These are phyloP conservation scores for Hippocampus mohnikei DNA, from an alignment of 2,113 vertebrate species.

Conservation along the genomic window DNA sequence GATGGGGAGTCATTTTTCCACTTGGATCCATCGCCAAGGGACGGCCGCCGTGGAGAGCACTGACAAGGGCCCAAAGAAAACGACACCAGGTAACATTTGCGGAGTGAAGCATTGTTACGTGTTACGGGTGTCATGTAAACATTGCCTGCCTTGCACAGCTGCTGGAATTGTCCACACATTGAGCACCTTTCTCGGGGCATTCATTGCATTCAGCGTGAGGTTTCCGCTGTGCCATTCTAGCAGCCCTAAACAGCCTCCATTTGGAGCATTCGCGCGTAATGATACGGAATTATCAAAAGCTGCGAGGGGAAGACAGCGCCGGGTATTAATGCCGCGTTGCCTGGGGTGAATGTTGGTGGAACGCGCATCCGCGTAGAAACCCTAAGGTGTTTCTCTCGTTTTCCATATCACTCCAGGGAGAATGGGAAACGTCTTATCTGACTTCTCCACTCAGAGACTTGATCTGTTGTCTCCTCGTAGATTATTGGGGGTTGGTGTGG, in stretches of 20 bases:
- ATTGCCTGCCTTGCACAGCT: constrained; percentile 21
- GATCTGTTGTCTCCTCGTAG: constrained; percentile 49
- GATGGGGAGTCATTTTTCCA: not conserved
- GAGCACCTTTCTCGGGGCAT: constrained; percentile 30
- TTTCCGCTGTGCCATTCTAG: constrained; percentile 39
- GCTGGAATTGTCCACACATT: constrained; percentile 37
- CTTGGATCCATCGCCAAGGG: constrained; percentile 15
- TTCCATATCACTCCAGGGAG: constrained; percentile 63
- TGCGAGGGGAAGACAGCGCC: constrained; percentile 34
- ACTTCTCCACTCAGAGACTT: constrained; percentile 50
- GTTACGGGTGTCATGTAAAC: constrained; percentile 42
- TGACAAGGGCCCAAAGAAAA: constrained; percentile 36
- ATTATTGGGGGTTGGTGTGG: constrained; percentile 10
- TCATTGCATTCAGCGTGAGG: constrained; percentile 40
- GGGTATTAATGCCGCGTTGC: constrained; percentile 65
- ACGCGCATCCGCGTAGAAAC: constrained; percentile 65
- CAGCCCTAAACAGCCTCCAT: constrained; percentile 54
- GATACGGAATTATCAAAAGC: constrained; percentile 55
- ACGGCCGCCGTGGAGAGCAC: not conserved
- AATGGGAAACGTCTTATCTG: constrained; percentile 53
- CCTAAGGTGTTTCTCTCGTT: constrained; percentile 67
- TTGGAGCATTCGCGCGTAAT: constrained; percentile 57
- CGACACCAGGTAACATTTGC: constrained; percentile 21
- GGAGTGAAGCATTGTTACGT: constrained; percentile 21
- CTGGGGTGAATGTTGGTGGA: constrained; percentile 58